phyloP scores from a whole-genome alignment of 1,140 invertebrate species.

The Ptiloglossa arizonensis region DNA sequence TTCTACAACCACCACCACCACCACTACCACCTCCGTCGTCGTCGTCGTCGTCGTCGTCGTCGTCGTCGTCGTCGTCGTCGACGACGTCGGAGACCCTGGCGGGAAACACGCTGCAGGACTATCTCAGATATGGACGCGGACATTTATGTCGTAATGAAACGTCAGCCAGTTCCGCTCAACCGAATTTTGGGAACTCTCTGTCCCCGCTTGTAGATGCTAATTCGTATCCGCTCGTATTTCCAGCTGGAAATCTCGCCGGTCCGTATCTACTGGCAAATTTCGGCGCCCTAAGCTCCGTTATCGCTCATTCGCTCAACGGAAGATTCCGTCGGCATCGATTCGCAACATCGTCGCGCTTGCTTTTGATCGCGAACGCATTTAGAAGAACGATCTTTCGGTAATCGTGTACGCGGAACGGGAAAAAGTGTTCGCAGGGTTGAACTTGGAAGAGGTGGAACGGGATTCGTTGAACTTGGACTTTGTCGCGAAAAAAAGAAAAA shows the following conservation, averaged over 20 bases:
- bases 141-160: slow-evolving; percentile 63
- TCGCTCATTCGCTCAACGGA: slow-evolving; percentile 12
- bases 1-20: background rate
- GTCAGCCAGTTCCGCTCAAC: slow-evolving; percentile 38
- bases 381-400: no score
- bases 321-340: slow-evolving; percentile 2
- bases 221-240: slow-evolving; percentile 43
- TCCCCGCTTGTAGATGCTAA: slow-evolving; percentile 47
- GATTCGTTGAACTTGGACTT: no score
- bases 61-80: no score
- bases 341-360: no score
- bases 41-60: no score
- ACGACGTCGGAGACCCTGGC: background rate
- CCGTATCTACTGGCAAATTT: slow-evolving; percentile 42
- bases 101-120: slow-evolving; percentile 38
- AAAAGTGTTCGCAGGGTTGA: no score
- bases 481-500: no score
- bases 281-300: slow-evolving; percentile 27
- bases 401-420: no score
- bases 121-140: slow-evolving; percentile 49
- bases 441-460: no score
- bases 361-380: slow-evolving; percentile 1
- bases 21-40: no score
- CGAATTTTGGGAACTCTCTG: slow-evolving; percentile 43
- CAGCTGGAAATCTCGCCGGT: slow-evolving; percentile 24